phyloP scores from a whole-genome alignment of 1,140 invertebrate species.

The Listronotus bonariensis region DNA sequence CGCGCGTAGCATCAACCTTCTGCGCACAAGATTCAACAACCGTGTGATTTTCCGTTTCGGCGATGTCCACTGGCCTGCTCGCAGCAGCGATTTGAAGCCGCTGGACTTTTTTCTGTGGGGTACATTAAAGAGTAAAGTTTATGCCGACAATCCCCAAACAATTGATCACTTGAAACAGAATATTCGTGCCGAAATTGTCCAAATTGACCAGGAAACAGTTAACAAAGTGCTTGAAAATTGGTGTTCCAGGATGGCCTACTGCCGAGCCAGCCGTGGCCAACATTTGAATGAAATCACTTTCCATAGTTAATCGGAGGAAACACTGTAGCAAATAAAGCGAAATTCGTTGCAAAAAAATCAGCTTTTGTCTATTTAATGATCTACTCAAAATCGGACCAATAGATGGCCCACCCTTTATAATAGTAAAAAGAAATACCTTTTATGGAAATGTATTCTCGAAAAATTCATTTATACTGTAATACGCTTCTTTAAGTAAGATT shows the following conservation, averaged over 20 bases:
- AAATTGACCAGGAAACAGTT: constrained; percentile 14
- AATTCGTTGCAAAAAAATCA: too few species aligned
- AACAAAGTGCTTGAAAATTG: constrained; percentile 26
- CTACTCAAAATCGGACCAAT: too few species aligned
- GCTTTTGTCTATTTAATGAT: too few species aligned
- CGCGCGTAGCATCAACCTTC: constrained; percentile 22
- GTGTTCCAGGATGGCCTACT: constrained; percentile 10
- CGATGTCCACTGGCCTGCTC: constrained; percentile 51
- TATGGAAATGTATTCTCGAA: too few species aligned
- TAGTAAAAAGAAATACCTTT: too few species aligned
- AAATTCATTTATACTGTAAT: too few species aligned
- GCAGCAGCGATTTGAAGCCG: constrained; percentile 53
- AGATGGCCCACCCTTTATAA: too few species aligned
- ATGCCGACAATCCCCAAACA: constrained; percentile 33
- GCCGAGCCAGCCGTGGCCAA: constrained; percentile 6
- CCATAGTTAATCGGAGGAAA: too few species aligned
- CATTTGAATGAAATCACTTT: too few species aligned
- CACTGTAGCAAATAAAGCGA: too few species aligned
- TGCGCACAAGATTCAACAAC: constrained; percentile 24
- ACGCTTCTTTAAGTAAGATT: too few species aligned
- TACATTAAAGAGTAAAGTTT: constrained; percentile 53
- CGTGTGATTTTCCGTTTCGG: constrained; percentile 20
- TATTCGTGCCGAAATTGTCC: constrained; percentile 7
- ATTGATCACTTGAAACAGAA: constrained; percentile 11
- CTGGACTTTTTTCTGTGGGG: constrained; percentile 56